Conservation (phyloP, 2,113 vertebrate species). For the Pituophis catenifer region DNA sequence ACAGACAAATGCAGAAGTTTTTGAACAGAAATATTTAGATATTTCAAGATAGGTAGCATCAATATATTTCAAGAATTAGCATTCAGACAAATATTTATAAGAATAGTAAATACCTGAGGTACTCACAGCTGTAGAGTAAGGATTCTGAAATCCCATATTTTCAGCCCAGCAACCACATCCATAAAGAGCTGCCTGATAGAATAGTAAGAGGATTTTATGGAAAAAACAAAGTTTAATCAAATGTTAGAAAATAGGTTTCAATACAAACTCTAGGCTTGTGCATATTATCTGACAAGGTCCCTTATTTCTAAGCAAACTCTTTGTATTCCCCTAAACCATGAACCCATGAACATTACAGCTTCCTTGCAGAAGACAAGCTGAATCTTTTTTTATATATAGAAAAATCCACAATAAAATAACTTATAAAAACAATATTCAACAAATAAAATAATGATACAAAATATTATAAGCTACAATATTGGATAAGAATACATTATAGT, state of each 20-base stretch:
- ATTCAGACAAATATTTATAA: conserved; percentile 70
- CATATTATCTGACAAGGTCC: not conserved
- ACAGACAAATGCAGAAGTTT: not conserved
- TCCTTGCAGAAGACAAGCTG: not conserved
- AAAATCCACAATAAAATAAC: not conserved
- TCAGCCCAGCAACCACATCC: conserved; percentile 99
- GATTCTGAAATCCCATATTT: conserved; percentile 86
- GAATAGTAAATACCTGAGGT: conserved; percentile 94
- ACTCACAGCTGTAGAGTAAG: conserved; percentile 99
- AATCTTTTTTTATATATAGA: not conserved
- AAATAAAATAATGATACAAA: not conserved
- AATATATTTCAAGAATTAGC: not conserved
- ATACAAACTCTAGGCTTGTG: not conserved
- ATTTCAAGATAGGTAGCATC: not conserved
- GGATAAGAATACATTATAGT: not conserved
- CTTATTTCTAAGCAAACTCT: not conserved
- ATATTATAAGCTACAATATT: not conserved
- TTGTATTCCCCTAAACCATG: not conserved
- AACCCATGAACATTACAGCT: not conserved
- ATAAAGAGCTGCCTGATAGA: conserved; percentile 91
- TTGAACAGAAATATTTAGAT: not conserved
- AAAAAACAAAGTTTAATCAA: conserved; percentile 10
- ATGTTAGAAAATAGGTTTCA: not conserved
- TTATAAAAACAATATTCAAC: not conserved
- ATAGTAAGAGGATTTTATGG: conserved; percentile 20